Base-by-base conservation (phyloP, 2,888 invertebrate species). In the Tethea ocularis region DNA sequence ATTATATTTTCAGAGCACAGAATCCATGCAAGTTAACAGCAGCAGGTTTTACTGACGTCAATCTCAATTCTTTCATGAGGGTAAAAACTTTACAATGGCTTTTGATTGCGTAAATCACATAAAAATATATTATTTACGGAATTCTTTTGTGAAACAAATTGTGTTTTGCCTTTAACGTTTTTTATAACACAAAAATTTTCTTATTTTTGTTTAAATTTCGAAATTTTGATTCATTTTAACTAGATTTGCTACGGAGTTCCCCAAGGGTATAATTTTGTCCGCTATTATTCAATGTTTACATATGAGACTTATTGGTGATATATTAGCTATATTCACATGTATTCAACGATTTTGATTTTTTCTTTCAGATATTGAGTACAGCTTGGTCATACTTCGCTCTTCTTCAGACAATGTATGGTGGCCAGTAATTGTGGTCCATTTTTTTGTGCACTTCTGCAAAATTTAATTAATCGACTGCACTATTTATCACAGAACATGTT, bases 371-470 rank as follows among this genome's bases (percentile, higher is more conserved):
- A 15, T 7, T 62, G 53, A 60, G 60, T 56, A 60, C 56, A 7
- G 33, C 62, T 53, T 62, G 62, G 62, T 62, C 62, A 3, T 61
- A 64, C 57, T 64, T 59, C 57, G 61, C 63, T n/a, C 51, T 59
- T 41, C 24, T 64, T 29, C 56, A 57, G 57, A 63, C 63, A 11
- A 57, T 61, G 22, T 41, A 41, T 17, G 17, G 41, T 38, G n/a
- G n/a, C n/a, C 7, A n/a, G 38, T 15, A 38, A n/a, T n/a, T n/a
- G n/a, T n/a, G n/a, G n/a, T n/a, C n/a, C n/a, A n/a, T n/a, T n/a
- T n/a, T n/a, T 10, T 11, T 10, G 11, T 8, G 8, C 8, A 29
- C 11, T 29, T 10, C 2, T 8, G 8, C 29, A 29, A n/a, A n/a
- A n/a, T n/a, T n/a, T n/a, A n/a, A n/a, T n/a, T n/a, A n/a, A n/a